These are phyloP conservation scores for Hippopotamyrus pictus DNA, from an alignment of 2,797 vertebrate genomes.

Conservation along the genomic window DNA sequence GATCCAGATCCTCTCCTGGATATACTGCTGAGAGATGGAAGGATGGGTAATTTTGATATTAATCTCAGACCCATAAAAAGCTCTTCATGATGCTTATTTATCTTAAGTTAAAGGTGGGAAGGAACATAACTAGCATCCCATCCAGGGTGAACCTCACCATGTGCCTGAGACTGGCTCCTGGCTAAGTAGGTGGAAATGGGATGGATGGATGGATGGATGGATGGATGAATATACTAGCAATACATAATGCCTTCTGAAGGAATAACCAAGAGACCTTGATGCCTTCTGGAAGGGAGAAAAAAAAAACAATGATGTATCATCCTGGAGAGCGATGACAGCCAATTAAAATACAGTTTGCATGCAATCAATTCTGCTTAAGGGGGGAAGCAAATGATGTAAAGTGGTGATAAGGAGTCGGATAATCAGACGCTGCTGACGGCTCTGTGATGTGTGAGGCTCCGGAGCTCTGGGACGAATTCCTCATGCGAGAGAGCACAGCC, in stretches of 20 bases:
- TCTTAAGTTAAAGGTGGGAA: not conserved
- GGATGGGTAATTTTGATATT: not conserved
- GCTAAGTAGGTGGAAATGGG: not conserved
- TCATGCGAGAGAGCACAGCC: not conserved
- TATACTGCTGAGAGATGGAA: not conserved
- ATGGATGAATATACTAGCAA: not conserved
- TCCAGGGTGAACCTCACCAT: not conserved
- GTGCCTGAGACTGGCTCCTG: not conserved
- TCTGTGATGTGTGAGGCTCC: not conserved
- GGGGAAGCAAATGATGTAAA: not conserved
- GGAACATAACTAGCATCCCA: not conserved
- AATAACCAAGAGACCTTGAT: not conserved
- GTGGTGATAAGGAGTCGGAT: not conserved
- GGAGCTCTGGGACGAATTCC: not conserved
- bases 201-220: not conserved
- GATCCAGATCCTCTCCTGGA: not conserved
- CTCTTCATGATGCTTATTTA: not conserved
- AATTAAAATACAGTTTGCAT: conserved; percentile 17
- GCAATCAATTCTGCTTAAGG: conserved; percentile 1
- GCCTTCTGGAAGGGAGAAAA: not conserved
- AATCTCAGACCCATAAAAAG: not conserved
- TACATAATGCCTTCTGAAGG: not conserved
- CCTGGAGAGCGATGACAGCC: not conserved
- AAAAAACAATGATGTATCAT: conserved; percentile 2
- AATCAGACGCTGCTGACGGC: not conserved